Base-by-base conservation (phyloP, 35 echinoderm and acorn worm species). In the Antedon bifida region DNA sequence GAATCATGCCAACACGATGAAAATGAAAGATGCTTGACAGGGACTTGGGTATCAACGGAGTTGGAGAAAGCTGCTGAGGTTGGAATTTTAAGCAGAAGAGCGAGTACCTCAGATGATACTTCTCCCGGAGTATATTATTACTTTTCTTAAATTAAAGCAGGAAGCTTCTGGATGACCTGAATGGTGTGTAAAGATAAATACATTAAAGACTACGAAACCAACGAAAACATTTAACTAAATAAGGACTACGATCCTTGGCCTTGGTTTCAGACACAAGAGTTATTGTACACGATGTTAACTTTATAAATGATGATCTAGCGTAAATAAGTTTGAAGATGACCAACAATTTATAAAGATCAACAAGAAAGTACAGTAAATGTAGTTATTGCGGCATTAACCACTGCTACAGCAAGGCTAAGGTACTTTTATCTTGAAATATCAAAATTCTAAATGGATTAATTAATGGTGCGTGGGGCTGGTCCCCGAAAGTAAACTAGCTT, bases 11-110 rank as follows among this genome's bases (percentile, higher is more conserved):
- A 10, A 1, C 82, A 83, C 29, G 10, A 30, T 10, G 33, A 17
- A 33, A 29, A 31, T 8, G 77, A 78, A 78, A 78, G 77, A 26
- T 12, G 2, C 46, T 38, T 31, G 21, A 81, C 12, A 80, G 64
- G 79, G 55, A 83, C 83, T 17, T 88, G 86, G 86, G 86, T 92
- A 26, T 35, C 75, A 16, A 3, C 46, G n/a, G n/a, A n/a, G n/a
- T n/a, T n/a, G 0, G 90, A 92, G 16, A 21, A 33, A 19, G 34
- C 77, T 31, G 77, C 12, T 5, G n/a, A n/a, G n/a, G n/a, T n/a
- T n/a, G n/a, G n/a, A 88, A 88, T 31, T 82, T 88, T 5, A 80
- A 74, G 0, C 86, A 88, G 29, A 83, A 33, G 31, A 26, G 34
- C 0, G 73, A 29, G 7, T 14, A 76, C n/a, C n/a, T n/a, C n/a